Base-by-base conservation (phyloP, 2,797 vertebrate species). In the Myotis daubentonii region DNA sequence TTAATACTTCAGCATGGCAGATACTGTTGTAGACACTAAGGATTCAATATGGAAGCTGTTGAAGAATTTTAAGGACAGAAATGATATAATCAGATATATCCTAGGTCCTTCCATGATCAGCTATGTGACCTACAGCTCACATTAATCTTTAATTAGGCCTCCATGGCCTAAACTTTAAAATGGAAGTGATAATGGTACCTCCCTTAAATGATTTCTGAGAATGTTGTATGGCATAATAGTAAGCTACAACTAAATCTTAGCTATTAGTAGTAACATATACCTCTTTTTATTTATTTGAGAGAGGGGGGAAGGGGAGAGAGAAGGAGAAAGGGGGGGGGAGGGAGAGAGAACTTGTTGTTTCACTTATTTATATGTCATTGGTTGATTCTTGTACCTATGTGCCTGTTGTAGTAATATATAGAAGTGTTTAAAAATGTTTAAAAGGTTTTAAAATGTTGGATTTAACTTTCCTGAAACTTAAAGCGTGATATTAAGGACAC, bases 31-130 rank as follows among this genome's bases (percentile, higher is more conserved):
- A 74, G 51, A 85, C 33, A 66, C 17, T 82, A 49, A 91, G 17
- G 38, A 79, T 88, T 71, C 38, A 79, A 13, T 55, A 72, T 2
- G 33, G 16, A 95, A 68, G 13, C 30, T 55, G 28, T 6, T 74
- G 53, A 79, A 87, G 70, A 80, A 53, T 71, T 90, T 93, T 74
- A 92, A 85, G 25, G 57, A 57, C 36, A 79, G 15, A 47, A 28
- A 4, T 80, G 15, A 71, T 68, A 60, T 19, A 2, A 47, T 25
- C 60, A 80, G 47, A 60, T 33, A 15, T 60, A 53, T 49, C 20
- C 36, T 93, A 79, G 47, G 23, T 92, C 71, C 20, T 55, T 85
- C 57, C 41, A 51, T 4, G 44, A n/a, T 13, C 51, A 75, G 19
- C 11, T 75, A 3, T 33, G n/a, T 44, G 75, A 36, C 2, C 12